A percentile compares a stretch with the other conserved stretches of the same genome.
These are phyloP conservation scores for Ophthalmolycus amberensis DNA, from an alignment of 2,113 vertebrate genomes.

Conservation along the genomic window DNA sequence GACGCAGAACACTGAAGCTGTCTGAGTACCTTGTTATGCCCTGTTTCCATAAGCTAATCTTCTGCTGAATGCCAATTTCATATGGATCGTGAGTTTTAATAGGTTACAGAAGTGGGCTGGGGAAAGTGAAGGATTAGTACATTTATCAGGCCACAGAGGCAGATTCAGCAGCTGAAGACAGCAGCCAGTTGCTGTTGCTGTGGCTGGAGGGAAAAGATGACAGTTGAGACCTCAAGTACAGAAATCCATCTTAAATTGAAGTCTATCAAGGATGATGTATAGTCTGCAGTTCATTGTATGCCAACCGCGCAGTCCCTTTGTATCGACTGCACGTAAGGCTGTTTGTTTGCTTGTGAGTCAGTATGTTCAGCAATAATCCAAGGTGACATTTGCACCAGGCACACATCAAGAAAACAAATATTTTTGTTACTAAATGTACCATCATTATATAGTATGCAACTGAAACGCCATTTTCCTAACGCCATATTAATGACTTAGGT, in stretches of 20 bases:
- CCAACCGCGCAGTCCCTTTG: not conserved
- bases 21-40: conserved; percentile 42
- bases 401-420: not conserved
- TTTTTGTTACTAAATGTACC: not conserved
- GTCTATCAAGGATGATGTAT: conserved; percentile 41
- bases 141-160: conserved; percentile 51
- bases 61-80: conserved; percentile 57
- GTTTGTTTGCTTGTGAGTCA: conserved; percentile 17
- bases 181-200: conserved; percentile 48
- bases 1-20: not conserved
- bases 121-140: conserved; percentile 58
- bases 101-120: conserved; percentile 53
- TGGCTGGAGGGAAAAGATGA: conserved; percentile 29
- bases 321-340: conserved; percentile 14
- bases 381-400: conserved; percentile 28
- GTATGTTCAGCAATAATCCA: conserved; percentile 18
- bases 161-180: conserved; percentile 35
- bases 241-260: conserved; percentile 55
- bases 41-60: conserved; percentile 52
- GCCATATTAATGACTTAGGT: not conserved
- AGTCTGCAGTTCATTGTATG: conserved; percentile 7
- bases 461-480: not conserved
- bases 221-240: conserved; percentile 40
- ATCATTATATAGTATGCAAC: not conserved
- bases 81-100: conserved; percentile 62